Conservation (phyloP, 2,888 invertebrate species). For the Coremacera marginata region DNA sequence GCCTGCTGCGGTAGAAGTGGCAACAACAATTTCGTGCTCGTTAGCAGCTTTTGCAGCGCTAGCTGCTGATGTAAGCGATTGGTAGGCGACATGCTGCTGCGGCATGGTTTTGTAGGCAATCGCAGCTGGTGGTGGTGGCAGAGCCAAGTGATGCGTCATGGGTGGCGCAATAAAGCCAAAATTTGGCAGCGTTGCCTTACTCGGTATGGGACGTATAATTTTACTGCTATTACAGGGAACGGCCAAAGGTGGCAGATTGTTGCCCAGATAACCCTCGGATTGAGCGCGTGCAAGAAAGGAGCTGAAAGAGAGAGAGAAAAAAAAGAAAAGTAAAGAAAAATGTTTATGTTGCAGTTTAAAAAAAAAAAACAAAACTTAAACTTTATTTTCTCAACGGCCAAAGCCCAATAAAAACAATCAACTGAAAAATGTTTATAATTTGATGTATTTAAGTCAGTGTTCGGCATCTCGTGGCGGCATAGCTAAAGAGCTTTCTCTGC, state of each 20-base stretch:
- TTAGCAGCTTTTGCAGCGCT: slow-evolving; percentile 23
- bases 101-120: neutral
- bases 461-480: no score
- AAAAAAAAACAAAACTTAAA: no score
- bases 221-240: slow-evolving; percentile 51
- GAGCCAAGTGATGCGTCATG: slow-evolving; percentile 48
- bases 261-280: slow-evolving; percentile 63
- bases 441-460: no score
- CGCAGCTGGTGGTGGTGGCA: slow-evolving; percentile 13
- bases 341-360: no score
- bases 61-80: slow-evolving; percentile 20
- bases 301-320: slow-evolving; percentile 56
- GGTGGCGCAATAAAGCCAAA: slow-evolving; percentile 65
- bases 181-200: slow-evolving; percentile 66
- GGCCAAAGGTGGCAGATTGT: slow-evolving; percentile 40
- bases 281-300: slow-evolving; percentile 74
- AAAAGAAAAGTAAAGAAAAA: no score
- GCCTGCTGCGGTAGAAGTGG: slow-evolving; percentile 26
- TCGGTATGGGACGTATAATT: slow-evolving; percentile 74
- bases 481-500: no score
- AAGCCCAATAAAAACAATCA: no score
- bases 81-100: neutral
- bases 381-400: no score
- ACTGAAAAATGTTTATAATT: no score
- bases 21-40: neutral